These are phyloP conservation scores for Elysia crispata DNA, from an alignment of 2,888 invertebrate genomes.

Conservation along the genomic window DNA sequence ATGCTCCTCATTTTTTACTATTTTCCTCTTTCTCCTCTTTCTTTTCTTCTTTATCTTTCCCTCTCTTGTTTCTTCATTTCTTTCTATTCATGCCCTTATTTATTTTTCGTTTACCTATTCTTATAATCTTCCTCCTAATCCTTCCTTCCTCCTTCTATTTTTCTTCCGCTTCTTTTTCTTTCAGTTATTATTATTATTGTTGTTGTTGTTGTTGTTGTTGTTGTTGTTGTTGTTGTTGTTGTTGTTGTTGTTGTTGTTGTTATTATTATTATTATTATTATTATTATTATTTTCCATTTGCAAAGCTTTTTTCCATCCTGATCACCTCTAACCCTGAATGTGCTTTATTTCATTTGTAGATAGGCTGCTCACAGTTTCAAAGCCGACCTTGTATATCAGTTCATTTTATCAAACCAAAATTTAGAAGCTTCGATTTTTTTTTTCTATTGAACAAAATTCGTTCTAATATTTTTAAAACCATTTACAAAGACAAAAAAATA, in stretches of 20 bases:
- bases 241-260: neutral
- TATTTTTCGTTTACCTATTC: neutral
- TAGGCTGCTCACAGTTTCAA: no score
- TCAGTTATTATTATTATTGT: neutral
- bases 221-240: neutral
- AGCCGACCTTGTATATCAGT: no score
- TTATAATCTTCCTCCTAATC: neutral
- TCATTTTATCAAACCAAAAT: no score
- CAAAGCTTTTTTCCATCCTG: no score
- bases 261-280: neutral
- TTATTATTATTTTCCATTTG: no score
- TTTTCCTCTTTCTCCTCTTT: slow-evolving; percentile 3
- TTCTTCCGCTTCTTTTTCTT: neutral
- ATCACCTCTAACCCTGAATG: no score
- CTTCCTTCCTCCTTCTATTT: neutral
- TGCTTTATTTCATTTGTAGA: no score
- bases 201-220: no score
- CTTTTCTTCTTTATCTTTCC: neutral
- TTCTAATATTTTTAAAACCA: no score
- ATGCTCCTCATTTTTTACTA: neutral
- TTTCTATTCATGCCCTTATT: slow-evolving; percentile 2
- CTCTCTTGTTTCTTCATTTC: neutral
- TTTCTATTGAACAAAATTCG: no score
- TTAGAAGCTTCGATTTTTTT: no score
- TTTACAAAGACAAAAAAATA: no score